phyloP scores from a whole-genome alignment of 2,888 invertebrate genomes.

The Gibbula magus region DNA sequence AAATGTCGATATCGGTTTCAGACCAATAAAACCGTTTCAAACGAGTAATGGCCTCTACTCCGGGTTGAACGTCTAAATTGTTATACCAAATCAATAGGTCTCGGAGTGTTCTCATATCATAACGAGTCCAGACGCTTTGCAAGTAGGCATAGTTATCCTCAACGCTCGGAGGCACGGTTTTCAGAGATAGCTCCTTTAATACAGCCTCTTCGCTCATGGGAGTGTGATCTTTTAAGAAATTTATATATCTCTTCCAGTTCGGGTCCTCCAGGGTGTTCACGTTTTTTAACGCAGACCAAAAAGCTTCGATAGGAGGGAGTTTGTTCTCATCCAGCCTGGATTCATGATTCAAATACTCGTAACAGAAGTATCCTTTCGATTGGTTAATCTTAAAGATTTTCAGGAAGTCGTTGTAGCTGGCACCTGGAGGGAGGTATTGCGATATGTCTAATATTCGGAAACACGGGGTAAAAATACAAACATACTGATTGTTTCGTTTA shows the following conservation, averaged over 20 bases:
- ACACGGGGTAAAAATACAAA: not conserved
- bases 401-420: not conserved
- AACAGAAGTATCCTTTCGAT: not conserved
- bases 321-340: not conserved
- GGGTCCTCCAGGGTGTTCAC: not conserved
- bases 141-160: not conserved
- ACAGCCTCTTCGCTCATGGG: not conserved
- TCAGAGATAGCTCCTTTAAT: not conserved
- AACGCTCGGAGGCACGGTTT: not conserved
- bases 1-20: slow-evolving; percentile 5
- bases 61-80: slow-evolving; percentile 6
- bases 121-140: not conserved
- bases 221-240: not conserved
- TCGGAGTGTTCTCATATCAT: not conserved
- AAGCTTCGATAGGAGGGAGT: not conserved
- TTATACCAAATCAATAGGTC: slow-evolving; percentile 1
- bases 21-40: slow-evolving; percentile 9
- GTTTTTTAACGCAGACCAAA: not conserved
- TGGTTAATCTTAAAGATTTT: not conserved
- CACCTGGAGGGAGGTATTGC: slow-evolving; percentile 11
- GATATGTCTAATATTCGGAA: slow-evolving; percentile 12
- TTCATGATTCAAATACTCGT: not conserved
- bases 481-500: slow-evolving; percentile 13
- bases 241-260: not conserved
- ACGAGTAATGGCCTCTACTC: slow-evolving; percentile 7